Percentiles rank a stretch among this genome's conserved stretches.
Evolutionary conservation across 2,797 vertebrate genomes (phyloP).

Genomic region (Zenarchopterus dispar): DNA sequence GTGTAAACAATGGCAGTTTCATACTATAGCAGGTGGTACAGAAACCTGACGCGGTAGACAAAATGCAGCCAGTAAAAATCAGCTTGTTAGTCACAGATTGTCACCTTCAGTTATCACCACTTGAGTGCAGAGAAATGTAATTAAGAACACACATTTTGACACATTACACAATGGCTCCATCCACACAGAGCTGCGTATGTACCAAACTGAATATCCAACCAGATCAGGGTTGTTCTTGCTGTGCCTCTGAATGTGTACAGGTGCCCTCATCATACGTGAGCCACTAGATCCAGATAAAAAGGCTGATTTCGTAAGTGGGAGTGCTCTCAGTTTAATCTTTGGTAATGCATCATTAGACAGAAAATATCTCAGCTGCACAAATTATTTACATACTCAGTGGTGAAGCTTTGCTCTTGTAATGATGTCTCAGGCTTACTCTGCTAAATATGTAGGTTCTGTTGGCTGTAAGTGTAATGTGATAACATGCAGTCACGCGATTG

Average conservation of each 20-base stretch:
- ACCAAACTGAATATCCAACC: slow-evolving; percentile 1
- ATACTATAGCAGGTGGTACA: slow-evolving; percentile 11
- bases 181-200: neutral
- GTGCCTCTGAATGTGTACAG: slow-evolving; percentile 9
- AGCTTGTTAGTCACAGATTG: slow-evolving; percentile 26
- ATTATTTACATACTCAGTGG: neutral
- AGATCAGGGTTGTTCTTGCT: slow-evolving; percentile 21
- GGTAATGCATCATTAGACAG: slow-evolving; percentile 26
- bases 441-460: neutral
- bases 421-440: slow-evolving; percentile 1
- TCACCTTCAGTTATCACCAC: neutral
- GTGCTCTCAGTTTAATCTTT: slow-evolving; percentile 4
- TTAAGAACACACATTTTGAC: neutral
- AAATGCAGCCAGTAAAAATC: slow-evolving; percentile 19
- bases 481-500: too few relatives aligned
- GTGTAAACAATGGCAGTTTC: slow-evolving; percentile 44
- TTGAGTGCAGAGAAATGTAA: neutral
- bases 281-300: slow-evolving; percentile 29
- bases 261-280: neutral
- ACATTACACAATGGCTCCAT: neutral
- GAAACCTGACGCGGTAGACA: slow-evolving; percentile 18
- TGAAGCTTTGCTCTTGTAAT: neutral
- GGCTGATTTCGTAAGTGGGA: slow-evolving; percentile 18
- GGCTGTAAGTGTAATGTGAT: too few relatives aligned
- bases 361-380: slow-evolving; percentile 6